Conservation (phyloP, 2,113 vertebrate species). For the Stomatorhinus ivindoensis region DNA sequence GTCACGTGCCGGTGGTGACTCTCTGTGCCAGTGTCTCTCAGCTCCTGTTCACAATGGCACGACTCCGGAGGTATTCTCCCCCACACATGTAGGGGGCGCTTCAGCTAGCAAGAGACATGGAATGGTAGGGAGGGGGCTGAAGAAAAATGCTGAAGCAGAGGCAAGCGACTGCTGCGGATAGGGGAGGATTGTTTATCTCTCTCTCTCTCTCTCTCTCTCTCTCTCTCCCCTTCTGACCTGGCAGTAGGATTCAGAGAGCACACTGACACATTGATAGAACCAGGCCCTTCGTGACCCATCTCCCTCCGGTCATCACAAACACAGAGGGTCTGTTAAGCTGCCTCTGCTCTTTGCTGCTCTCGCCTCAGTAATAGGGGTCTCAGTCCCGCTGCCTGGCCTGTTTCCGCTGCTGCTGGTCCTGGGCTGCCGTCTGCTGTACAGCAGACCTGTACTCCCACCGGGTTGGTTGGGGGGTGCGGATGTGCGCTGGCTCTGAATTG, state of each 20-base stretch:
- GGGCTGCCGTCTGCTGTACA: not conserved
- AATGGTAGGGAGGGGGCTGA: not conserved
- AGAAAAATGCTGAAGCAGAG: not conserved
- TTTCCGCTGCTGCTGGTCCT: not conserved
- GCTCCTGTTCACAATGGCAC: not conserved
- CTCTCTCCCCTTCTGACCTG: not conserved
- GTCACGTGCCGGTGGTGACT: not conserved
- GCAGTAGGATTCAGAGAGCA: not conserved
- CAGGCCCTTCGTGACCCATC: not conserved
- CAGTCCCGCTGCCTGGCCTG: not conserved
- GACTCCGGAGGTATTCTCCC: not conserved
- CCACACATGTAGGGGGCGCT: not conserved
- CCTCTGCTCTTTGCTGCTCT: not conserved
- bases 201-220: not conserved
- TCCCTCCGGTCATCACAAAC: not conserved
- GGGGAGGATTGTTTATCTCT: not conserved
- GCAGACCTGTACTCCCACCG: not conserved
- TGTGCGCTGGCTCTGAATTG: not conserved
- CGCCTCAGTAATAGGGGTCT: not conserved
- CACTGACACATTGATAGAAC: not conserved
- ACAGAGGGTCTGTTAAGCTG: not conserved
- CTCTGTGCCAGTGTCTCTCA: not conserved
- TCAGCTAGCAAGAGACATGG: not conserved
- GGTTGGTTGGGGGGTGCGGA: not conserved
- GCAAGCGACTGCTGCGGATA: not conserved